A percentile compares a stretch with the other conserved stretches of the same genome.
Conservation (phyloP, 2,797 vertebrate genomes). For the Anabacerthia variegaticeps region DNA sequence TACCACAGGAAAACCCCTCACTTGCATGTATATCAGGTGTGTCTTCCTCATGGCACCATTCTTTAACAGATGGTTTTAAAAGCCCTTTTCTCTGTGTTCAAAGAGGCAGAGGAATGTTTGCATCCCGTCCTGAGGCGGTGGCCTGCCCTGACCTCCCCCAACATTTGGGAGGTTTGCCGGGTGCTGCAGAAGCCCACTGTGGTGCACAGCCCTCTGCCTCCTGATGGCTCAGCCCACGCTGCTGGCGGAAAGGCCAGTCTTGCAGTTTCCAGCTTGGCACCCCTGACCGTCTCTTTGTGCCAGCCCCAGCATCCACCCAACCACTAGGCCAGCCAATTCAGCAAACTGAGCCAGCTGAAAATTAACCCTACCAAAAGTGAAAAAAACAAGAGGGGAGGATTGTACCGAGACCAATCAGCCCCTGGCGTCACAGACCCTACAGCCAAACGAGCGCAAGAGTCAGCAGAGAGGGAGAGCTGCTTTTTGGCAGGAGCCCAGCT, state of each 20-base stretch:
- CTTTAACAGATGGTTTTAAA: not conserved
- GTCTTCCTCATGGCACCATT: conserved; percentile 4
- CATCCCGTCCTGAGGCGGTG: not conserved
- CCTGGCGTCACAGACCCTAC: accelerated
- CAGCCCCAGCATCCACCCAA: not conserved
- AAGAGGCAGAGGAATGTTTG: conserved; percentile 9
- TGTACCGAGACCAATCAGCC: not conserved
- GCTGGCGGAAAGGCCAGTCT: not conserved
- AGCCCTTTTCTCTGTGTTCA: not conserved
- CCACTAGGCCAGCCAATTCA: accelerated
- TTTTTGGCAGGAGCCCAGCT: not conserved
- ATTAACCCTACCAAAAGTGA: not conserved
- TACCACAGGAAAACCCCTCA: conserved; percentile 55
- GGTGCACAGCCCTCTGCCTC: not conserved
- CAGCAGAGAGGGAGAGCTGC: not conserved
- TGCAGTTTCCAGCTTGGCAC: not conserved
- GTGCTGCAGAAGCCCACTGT: not conserved
- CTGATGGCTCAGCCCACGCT: not conserved
- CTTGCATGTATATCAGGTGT: not conserved
- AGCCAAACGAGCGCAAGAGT: conserved; percentile 32
- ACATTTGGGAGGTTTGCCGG: not conserved
- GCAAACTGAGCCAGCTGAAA: not conserved
- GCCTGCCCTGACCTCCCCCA: not conserved
- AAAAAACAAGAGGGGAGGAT: not conserved
- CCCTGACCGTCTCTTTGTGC: not conserved